Conservation (phyloP, 2,113 vertebrate species). For the Daphoenositta chrysoptera region DNA sequence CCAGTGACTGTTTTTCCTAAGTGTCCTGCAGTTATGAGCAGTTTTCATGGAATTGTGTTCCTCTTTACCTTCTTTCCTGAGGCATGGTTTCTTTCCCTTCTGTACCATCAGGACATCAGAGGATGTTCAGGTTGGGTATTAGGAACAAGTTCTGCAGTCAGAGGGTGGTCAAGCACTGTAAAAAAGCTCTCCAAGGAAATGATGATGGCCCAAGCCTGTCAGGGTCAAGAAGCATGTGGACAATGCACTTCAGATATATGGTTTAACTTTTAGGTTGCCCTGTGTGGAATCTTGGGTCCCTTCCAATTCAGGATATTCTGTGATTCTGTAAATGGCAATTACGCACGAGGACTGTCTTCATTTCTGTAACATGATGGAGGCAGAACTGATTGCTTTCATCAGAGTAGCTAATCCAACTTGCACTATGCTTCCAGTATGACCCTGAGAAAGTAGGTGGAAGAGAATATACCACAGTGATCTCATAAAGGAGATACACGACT, state of each 20-base stretch:
- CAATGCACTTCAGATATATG: rapidly evolving
- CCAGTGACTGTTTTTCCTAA: neutral
- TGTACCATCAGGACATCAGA: neutral
- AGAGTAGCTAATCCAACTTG: neutral
- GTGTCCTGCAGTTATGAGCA: neutral
- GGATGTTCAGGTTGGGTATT: neutral
- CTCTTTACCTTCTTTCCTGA: neutral
- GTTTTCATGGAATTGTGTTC: neutral
- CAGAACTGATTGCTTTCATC: neutral
- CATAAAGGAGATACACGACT: neutral
- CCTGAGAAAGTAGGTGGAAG: neutral
- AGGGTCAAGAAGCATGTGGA: neutral
- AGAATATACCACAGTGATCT: neutral
- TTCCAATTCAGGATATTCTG: neutral
- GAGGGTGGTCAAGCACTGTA: neutral
- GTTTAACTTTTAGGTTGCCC: neutral
- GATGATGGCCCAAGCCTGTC: neutral
- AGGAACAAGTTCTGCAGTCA: neutral
- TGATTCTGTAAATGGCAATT: neutral
- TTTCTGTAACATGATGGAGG: neutral
- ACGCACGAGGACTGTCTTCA: rapidly evolving
- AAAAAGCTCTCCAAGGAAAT: neutral
- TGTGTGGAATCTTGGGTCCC: neutral
- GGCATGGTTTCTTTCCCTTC: neutral
- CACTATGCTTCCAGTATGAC: neutral